phyloP scores from a whole-genome alignment of 2,113 vertebrate genomes.

The Agapornis roseicollis region DNA sequence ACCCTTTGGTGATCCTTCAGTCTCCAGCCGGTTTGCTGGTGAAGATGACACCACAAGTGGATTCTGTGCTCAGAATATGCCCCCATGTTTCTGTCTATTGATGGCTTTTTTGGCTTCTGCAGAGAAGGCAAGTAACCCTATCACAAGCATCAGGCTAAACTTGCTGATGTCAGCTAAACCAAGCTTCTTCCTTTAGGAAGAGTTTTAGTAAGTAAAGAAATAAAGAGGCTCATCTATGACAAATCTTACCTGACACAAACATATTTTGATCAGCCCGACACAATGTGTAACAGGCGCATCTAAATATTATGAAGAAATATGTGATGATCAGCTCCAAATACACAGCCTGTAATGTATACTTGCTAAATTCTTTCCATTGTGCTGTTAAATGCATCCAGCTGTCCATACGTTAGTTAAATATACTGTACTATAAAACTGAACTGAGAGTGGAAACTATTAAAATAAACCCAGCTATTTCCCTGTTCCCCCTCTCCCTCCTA shows the following conservation, averaged over 20 bases:
- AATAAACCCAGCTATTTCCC: slow-evolving; percentile 68
- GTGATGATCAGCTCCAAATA: slow-evolving; percentile 51
- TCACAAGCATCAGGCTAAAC: neutral
- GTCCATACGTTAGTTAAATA: slow-evolving; percentile 70
- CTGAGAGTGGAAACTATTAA: slow-evolving; percentile 72
- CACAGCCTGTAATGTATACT: slow-evolving; percentile 59
- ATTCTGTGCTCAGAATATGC: neutral
- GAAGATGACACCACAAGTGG: neutral
- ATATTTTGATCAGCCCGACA: slow-evolving; percentile 42
- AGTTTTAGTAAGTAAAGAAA: slow-evolving; percentile 27
- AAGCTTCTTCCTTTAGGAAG: neutral
- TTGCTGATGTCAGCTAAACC: slow-evolving; percentile 55
- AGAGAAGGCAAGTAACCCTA: slow-evolving; percentile 13
- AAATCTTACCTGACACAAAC: slow-evolving; percentile 57
- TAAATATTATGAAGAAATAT: slow-evolving; percentile 63
- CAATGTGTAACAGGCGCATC: slow-evolving; percentile 10
- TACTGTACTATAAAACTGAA: slow-evolving; percentile 68
- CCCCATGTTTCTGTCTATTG: neutral
- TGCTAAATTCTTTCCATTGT: slow-evolving; percentile 68
- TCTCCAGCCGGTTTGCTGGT: neutral
- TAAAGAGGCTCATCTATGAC: neutral
- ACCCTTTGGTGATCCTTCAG: neutral
- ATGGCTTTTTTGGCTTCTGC: slow-evolving; percentile 1
- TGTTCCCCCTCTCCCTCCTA: neutral
- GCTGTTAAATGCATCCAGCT: slow-evolving; percentile 73